These are phyloP conservation scores for Montipora foliosa DNA, from an alignment of 64 coral and sea anemone genomes.

Conservation along the genomic window DNA sequence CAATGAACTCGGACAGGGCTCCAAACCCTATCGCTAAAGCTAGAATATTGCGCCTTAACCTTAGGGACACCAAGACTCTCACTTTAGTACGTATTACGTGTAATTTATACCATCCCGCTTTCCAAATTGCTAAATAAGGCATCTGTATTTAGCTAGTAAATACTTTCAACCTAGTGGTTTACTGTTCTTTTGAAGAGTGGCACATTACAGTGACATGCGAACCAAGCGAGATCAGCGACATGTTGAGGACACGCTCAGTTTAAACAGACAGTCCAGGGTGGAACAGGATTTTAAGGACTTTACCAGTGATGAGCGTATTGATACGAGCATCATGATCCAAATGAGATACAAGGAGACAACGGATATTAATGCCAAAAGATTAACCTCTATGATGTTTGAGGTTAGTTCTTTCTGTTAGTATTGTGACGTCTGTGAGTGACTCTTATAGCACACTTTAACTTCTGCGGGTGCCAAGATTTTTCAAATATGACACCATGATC, in stretches of 20 bases:
- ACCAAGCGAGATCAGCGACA: background rate
- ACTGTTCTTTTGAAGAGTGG: background rate
- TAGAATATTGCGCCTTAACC: no score
- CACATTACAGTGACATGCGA: background rate
- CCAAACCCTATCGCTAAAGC: no score
- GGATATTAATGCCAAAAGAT: background rate
- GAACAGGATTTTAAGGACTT: background rate
- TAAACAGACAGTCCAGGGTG: background rate
- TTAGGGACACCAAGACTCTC: no score
- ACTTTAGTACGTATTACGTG: no score
- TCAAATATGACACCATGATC: no score
- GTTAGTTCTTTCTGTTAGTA: background rate
- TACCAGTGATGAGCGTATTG: background rate
- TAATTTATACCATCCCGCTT: background rate
- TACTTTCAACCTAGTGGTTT: no score
- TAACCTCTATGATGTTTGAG: background rate
- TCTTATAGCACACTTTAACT: no score
- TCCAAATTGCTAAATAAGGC: no score
- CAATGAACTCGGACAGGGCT: no score
- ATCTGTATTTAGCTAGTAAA: background rate
- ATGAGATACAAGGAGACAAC: background rate
- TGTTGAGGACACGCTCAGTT: background rate
- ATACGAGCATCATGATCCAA: background rate
- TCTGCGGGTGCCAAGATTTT: no score
- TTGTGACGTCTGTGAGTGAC: no score